Conservation (phyloP, 1,140 invertebrate species). For the Lutraria rhynchaena region DNA sequence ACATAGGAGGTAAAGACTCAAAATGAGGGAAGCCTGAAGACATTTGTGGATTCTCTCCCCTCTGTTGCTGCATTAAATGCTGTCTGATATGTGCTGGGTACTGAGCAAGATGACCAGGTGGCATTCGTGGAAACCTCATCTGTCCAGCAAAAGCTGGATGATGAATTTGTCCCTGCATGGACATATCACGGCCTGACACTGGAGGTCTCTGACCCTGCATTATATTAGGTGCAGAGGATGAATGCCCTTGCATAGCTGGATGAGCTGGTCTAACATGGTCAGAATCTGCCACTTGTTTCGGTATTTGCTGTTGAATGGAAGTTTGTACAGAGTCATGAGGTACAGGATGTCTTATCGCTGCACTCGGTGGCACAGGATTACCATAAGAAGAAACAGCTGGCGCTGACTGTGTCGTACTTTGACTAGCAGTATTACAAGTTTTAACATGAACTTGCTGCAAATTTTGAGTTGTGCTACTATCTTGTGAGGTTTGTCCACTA, state of each 20-base stretch:
- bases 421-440: background rate
- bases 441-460: background rate
- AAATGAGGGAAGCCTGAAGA: constrained; percentile 21
- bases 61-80: constrained; percentile 32
- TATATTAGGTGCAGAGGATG: background rate
- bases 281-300: background rate
- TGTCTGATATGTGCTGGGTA: constrained; percentile 21
- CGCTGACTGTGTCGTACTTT: too few species aligned
- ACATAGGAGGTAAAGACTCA: constrained; percentile 44
- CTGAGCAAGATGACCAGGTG: constrained; percentile 32
- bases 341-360: background rate
- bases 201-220: constrained; percentile 15
- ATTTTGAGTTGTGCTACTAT: background rate
- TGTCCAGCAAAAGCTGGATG: constrained; percentile 26
- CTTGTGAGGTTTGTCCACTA: background rate
- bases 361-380: background rate
- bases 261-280: too few species aligned
- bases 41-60: constrained; percentile 22
- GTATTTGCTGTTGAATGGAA: background rate
- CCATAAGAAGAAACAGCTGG: background rate
- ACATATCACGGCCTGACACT: background rate
- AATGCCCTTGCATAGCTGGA: too few species aligned
- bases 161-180: background rate
- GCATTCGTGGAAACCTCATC: constrained; percentile 29
- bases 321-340: background rate